A percentile compares a stretch with the other conserved stretches of the same genome.
Evolutionary conservation across 2,797 vertebrate species (phyloP).

Genomic region (Argentina silus): DNA sequence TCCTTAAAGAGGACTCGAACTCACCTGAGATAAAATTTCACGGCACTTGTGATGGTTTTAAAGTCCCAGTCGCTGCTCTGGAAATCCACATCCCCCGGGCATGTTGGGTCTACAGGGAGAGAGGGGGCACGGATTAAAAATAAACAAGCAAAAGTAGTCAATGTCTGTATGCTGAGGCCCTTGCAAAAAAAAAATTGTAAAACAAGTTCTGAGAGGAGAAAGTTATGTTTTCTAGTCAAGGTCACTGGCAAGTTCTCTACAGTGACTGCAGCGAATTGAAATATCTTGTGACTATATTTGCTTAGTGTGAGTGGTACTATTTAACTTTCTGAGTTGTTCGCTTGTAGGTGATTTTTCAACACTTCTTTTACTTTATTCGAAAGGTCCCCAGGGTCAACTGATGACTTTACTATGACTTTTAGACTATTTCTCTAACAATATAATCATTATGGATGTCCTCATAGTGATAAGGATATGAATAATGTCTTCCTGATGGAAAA

Average conservation of each 20-base stretch:
- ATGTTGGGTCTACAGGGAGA: conserved; percentile 81
- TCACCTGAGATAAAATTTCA: conserved; percentile 98
- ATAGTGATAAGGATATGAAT: too few relatives aligned
- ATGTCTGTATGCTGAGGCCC: not conserved
- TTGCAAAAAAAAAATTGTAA: not conserved
- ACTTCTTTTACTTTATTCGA: too few relatives aligned
- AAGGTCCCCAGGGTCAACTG: too few relatives aligned
- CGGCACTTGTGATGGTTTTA: conserved; percentile 95
- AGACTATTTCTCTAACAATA: too few relatives aligned
- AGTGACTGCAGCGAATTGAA: too few relatives aligned
- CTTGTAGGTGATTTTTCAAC: too few relatives aligned
- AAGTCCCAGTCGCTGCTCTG: conserved; percentile 89
- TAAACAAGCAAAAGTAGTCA: conserved; percentile 4
- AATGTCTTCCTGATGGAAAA: too few relatives aligned
- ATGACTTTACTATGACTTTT: too few relatives aligned
- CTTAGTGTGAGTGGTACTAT: too few relatives aligned
- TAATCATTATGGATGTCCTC: too few relatives aligned
- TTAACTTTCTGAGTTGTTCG: too few relatives aligned
- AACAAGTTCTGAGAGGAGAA: conserved; percentile 1
- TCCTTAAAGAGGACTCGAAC: conserved; percentile 24
- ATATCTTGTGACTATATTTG: too few relatives aligned
- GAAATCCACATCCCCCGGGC: conserved; percentile 90
- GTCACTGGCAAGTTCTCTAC: not conserved
- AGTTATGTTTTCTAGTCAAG: not conserved
- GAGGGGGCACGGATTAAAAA: not conserved